Conservation (phyloP, 2,113 vertebrate species). For the Cygnus buccinator region DNA sequence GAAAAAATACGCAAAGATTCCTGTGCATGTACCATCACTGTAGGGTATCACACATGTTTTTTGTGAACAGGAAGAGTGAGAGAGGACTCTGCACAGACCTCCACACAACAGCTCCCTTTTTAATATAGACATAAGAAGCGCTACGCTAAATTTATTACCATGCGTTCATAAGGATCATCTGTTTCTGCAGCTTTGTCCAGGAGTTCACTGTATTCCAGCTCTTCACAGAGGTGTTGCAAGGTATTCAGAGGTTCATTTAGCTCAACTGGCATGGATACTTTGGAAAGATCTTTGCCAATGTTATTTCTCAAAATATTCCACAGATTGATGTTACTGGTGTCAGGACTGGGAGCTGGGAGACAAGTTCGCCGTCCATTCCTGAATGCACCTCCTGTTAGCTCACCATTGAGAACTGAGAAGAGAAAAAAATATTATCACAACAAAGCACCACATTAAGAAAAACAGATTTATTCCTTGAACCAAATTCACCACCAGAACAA, state of each 20-base stretch:
- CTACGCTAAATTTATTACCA: conserved; percentile 80
- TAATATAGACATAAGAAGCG: background rate
- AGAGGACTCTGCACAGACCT: background rate
- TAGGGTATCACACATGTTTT: background rate
- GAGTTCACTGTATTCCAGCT: conserved; percentile 97
- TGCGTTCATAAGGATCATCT: conserved; percentile 92
- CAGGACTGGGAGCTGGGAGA: conserved; percentile 92
- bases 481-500: background rate
- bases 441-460: background rate
- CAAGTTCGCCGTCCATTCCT: conserved; percentile 93
- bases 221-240: conserved; percentile 97
- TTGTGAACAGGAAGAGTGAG: background rate
- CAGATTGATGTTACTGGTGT: conserved; percentile 97
- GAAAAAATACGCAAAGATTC: background rate
- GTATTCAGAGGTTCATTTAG: conserved; percentile 98
- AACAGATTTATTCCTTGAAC: background rate
- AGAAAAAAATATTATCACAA: background rate
- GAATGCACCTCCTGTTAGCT: conserved; percentile 91
- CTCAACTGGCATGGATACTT: conserved; percentile 99
- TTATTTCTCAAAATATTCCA: conserved; percentile 99
- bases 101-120: background rate
- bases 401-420: conserved; percentile 91
- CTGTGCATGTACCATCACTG: background rate
- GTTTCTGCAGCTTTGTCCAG: conserved; percentile 96
- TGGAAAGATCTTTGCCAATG: conserved; percentile 98